Percentiles rank a stretch among this genome's conserved stretches.
phyloP scores from a whole-genome alignment of 2,888 invertebrate genomes.

The Notodromas monacha region DNA sequence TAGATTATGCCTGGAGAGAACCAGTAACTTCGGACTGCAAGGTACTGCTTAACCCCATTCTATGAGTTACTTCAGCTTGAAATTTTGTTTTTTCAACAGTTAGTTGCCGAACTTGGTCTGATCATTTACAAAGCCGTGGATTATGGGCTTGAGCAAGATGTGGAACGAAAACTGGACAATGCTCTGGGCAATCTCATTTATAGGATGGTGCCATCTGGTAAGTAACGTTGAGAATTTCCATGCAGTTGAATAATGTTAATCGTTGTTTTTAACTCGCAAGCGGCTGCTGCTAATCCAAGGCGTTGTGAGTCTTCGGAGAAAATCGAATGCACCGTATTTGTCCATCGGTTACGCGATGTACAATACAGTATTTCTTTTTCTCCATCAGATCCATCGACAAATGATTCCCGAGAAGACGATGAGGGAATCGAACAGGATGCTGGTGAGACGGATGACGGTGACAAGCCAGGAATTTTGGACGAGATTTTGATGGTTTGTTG shows the following conservation, averaged over 20 bases:
- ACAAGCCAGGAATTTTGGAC: too few relatives aligned
- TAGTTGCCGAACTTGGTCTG: conserved; percentile 42
- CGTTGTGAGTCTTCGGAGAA: too few relatives aligned
- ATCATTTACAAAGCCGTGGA: conserved; percentile 63
- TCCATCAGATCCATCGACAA: too few relatives aligned
- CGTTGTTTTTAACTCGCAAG: too few relatives aligned
- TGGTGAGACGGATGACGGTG: conserved; percentile 29
- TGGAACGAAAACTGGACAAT: conserved; percentile 51
- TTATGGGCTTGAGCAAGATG: conserved; percentile 47
- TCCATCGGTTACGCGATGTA: too few relatives aligned
- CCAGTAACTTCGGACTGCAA: conserved; percentile 1
- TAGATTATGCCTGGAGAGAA: too few relatives aligned
- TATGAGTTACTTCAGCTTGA: too few relatives aligned
- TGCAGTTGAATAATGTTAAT: too few relatives aligned
- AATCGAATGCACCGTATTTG: too few relatives aligned
- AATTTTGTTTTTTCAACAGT: conserved; percentile 22
- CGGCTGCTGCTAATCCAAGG: too few relatives aligned
- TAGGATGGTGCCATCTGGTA: conserved; percentile 41
- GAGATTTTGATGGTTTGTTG: too few relatives aligned
- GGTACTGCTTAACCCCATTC: neutral
- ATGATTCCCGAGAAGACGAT: conserved; percentile 36
- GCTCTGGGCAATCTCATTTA: conserved; percentile 56
- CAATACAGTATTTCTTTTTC: too few relatives aligned
- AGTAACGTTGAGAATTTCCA: conserved; percentile 13
- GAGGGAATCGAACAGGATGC: conserved; percentile 69